Base-by-base conservation (phyloP, 2,888 invertebrate genomes). In the Phengaris arion region DNA sequence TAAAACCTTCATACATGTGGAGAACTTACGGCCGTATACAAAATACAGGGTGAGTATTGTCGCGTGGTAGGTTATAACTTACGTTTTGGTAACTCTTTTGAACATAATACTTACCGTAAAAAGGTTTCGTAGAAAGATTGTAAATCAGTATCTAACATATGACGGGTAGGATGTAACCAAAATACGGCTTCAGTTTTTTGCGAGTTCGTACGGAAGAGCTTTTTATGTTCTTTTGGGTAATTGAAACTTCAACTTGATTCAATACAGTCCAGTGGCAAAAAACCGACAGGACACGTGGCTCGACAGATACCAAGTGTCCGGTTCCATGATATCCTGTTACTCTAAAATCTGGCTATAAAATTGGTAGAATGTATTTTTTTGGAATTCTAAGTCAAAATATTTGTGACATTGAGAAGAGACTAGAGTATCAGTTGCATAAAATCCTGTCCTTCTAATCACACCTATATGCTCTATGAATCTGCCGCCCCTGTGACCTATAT, bases 1-100 rank as follows among this genome's bases (percentile, higher is more conserved):
- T 81, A 86, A 94, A 81, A 94, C 94, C 45, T 95, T 95, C 64
- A 96, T 96, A 81, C 94, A 95, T 48, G 96, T 98, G 9, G 96
- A 96, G 79, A 95, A 96, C 80, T 93, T 98, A 74, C 95, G 96
- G 80, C 98, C 98, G 0, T 98, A 97, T 85, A 97, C 98, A 0
- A 97, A 97, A 85, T 98, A 98, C 86, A 95, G 96, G 94, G 98
- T 98, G 92, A 92, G 94, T 85, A 74, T 54, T 22, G 9, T 55
- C 5, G 46, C 35, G 35, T 35, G 3, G 35, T 35, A 35, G 35
- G 35, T 35, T 35, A 35, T 2, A 35, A 4, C 35, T 35, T 35
- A 35, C 35, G 7, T 22, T 10, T 12, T 35, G 15, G 12, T 13
- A 35, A 72, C 7, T 9, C 12, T 3, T 72, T 35, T 35, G 35